Evolutionary conservation across 2,113 vertebrate species (phyloP).

Genomic region (Trematocara stigmaticum): DNA sequence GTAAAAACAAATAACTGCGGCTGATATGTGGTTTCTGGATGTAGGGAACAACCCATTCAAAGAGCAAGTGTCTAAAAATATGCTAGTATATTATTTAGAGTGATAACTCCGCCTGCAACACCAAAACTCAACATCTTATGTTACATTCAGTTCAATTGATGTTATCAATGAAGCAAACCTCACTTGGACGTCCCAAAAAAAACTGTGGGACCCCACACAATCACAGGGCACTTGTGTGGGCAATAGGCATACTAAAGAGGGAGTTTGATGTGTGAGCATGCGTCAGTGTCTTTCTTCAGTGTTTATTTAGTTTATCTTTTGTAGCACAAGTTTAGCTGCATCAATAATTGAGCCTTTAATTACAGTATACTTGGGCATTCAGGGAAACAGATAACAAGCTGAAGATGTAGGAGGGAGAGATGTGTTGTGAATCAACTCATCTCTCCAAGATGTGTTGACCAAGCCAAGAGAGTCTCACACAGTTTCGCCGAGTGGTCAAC

Average conservation of each 20-base stretch:
- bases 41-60: not conserved
- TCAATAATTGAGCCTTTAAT: slow-evolving; percentile 93
- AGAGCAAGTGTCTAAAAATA: not conserved
- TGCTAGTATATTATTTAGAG: not conserved
- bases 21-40: not conserved
- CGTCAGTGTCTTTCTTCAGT: slow-evolving; percentile 38
- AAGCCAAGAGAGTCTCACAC: not conserved
- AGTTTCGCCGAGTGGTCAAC: not conserved
- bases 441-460: not conserved
- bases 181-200: not conserved
- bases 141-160: not conserved
- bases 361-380: slow-evolving; percentile 65
- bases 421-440: not conserved
- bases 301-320: slow-evolving; percentile 67
- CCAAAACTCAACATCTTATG: not conserved
- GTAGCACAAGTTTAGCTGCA: slow-evolving; percentile 75
- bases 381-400: not conserved
- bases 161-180: not conserved
- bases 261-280: not conserved
- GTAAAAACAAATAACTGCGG: not conserved
- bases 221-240: not conserved
- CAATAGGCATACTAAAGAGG: not conserved
- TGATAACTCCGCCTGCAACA: not conserved
- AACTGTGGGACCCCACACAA: not conserved
- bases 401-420: not conserved